Evolutionary conservation across 1,140 invertebrate genomes (phyloP), one percentile per base, ranked within the genome.

Genomic region (Pissodes strobi): DNA sequence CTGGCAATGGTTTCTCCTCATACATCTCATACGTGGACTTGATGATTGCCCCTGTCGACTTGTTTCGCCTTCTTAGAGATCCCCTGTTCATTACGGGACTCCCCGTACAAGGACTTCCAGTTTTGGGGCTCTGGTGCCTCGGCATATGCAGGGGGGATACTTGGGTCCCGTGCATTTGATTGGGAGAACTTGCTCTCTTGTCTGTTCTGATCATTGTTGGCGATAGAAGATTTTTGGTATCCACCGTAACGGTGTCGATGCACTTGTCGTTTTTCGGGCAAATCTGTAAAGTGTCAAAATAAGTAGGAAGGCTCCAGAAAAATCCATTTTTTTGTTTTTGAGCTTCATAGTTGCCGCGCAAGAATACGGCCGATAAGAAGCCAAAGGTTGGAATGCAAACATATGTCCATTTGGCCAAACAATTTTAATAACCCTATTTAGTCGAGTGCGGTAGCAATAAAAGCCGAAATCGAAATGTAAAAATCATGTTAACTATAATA

Each of bases 11-110:
- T 61, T 91, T 82, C 72, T 95, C 92, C 74, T 94, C 93, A 73
- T 94, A 93, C 37, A 90, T 89, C 76, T 92, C 90, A 72, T 90
- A 92, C 6, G 88, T 91, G n/a, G 86, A 90, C 57, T 88, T 85
- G 0, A 84, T 79, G 18, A 80, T 76, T 13, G 86, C 85, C 12
- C 86, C 86, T 1, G 88, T 88, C 19, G 88, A 90, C 78, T 90
- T 90, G 49, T 90, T 90, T 73, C 89, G 86, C 49, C 88, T 79
- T 66, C 88, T 82, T 23, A 87, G 75, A 0, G 86, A 87, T 38
- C 85, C 85, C 34, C 84, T 82, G n/a, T 79, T 82, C 49, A 72
- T 67, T 2, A 75, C 76, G 1, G 76, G 77, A 64, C 77, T 78
- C 19, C 75, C 76, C 1, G 68, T 76, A 39, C 60, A 71, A 3